Conservation (phyloP, 2,888 invertebrate genomes). For the Drosophila greeni region DNA sequence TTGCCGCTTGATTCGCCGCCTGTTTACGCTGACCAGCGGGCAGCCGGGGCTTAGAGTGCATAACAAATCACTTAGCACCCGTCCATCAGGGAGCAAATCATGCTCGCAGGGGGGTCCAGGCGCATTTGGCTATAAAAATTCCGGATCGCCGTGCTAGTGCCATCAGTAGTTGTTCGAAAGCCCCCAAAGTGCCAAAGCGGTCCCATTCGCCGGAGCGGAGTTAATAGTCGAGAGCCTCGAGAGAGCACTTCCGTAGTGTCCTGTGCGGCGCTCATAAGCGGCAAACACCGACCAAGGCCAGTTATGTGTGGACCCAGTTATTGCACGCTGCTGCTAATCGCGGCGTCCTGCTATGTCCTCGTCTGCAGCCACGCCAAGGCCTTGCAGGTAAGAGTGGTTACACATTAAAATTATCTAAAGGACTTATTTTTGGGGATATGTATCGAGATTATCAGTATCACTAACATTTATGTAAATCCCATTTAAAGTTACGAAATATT, state of each 20-base stretch:
- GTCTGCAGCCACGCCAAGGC: conserved; percentile 63
- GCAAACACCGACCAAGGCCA: conserved; percentile 18
- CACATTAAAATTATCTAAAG: background rate
- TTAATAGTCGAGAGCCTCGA: conserved; percentile 22
- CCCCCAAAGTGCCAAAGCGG: conserved; percentile 40
- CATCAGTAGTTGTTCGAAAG: conserved; percentile 63
- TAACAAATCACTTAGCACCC: conserved; percentile 73
- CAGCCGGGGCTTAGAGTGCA: conserved; percentile 48
- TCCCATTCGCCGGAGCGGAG: conserved; percentile 20
- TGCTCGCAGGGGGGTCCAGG: conserved; percentile 24
- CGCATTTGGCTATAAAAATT: conserved; percentile 66
- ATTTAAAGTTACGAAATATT: background rate
- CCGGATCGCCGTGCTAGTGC: conserved; percentile 23
- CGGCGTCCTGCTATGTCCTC: conserved; percentile 66
- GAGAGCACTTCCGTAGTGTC: conserved; percentile 27
- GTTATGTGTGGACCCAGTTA: conserved; percentile 68
- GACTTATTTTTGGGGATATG: background rate
- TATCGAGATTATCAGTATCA: no score
- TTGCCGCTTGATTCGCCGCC: conserved; percentile 49
- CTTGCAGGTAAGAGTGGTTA: conserved; percentile 63
- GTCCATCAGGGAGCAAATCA: conserved; percentile 67
- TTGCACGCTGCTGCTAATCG: conserved; percentile 69
- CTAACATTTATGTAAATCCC: background rate
- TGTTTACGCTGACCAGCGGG: conserved; percentile 43
- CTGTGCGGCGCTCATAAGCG: conserved; percentile 33